Percentiles rank a stretch among this genome's conserved stretches.
Evolutionary conservation across 2,797 vertebrate genomes (phyloP).

Genomic region (Neosilurus mollespiculum): DNA sequence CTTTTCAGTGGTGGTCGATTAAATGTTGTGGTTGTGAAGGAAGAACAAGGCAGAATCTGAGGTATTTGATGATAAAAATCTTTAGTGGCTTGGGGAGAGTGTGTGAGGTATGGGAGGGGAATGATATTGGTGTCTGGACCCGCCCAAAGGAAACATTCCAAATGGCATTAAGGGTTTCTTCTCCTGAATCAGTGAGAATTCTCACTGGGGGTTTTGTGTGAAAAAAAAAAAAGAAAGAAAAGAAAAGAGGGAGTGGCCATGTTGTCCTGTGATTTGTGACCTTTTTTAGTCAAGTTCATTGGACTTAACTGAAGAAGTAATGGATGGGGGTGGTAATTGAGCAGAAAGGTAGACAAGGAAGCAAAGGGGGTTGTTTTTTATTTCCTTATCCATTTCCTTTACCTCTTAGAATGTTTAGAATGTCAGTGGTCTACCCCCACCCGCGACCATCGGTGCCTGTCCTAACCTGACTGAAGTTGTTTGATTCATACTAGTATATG

Average conservation of each 20-base stretch:
- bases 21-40: constrained; percentile 24
- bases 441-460: constrained; percentile 28
- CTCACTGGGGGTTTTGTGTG: constrained; percentile 16
- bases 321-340: constrained; percentile 44
- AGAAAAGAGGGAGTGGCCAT: constrained; percentile 49
- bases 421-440: constrained; percentile 23
- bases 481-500: not conserved
- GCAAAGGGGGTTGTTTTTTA: constrained; percentile 34
- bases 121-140: constrained; percentile 50
- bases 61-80: constrained; percentile 52
- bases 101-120: constrained; percentile 36
- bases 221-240: not conserved
- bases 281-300: constrained; percentile 50
- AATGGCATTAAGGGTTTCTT: constrained; percentile 56
- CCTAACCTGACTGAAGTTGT: constrained; percentile 45
- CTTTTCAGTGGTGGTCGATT: constrained; percentile 28
- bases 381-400: constrained; percentile 53
- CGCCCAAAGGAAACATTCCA: constrained; percentile 61
- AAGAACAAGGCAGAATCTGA: constrained; percentile 29
- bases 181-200: constrained; percentile 52
- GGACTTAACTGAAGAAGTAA: constrained; percentile 47
- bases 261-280: constrained; percentile 48
- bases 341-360: constrained; percentile 41
- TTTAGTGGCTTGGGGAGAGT: constrained; percentile 42
- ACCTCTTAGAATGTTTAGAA: constrained; percentile 42